Evolutionary conservation across 2,797 vertebrate genomes (phyloP), one percentile per base, ranked within the genome.

Genomic region (Xiphorhynchus erythropygius): DNA sequence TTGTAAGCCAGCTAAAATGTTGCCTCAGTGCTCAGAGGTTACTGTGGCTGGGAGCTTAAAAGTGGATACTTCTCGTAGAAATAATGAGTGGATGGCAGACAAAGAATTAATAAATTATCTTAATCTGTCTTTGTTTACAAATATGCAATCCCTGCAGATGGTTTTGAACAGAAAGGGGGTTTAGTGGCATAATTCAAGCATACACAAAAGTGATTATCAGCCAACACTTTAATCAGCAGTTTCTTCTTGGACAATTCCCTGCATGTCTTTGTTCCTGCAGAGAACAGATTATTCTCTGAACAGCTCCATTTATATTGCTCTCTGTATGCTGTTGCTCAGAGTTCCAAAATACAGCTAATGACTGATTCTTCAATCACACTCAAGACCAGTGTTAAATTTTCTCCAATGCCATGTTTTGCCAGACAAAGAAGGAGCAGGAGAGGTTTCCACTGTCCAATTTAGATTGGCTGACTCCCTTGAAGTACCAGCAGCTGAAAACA

Each of bases 121-220:
- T 97, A 93, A 95, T 95, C 85, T 91, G 65, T 84, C 74, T 93
- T 96, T 96, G 89, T 96, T 96, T 96, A 94, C 83, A 95, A 96
- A 96, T 93, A 89, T 85, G 77, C 87, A 63, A 86, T 90, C 87
- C 78, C 59, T 75, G 46, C 78, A 97, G 91, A 96, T 83, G 75
- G 85, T 76, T 96, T 95, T 91, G 69, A 96, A 89, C 32, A 90
- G 94, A 90, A 95, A 93, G 60, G 50, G 81, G 49, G 3, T 94
- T 97, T 92, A 95, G 69, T 41, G 82, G 50, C 28, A 69, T 91
- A 94, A 96, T 75, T 96, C 88, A 91, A 89, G 93, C 83, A 60
- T 80, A 84, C 75, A 87, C 56, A 77, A 80, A 95, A 93, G 62
- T 55, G 57, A 95, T 96, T 93, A 96, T 64, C 46, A 87, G 46